Base-by-base conservation (phyloP, 2,113 vertebrate species). In the Hippocampus guttulatus region DNA sequence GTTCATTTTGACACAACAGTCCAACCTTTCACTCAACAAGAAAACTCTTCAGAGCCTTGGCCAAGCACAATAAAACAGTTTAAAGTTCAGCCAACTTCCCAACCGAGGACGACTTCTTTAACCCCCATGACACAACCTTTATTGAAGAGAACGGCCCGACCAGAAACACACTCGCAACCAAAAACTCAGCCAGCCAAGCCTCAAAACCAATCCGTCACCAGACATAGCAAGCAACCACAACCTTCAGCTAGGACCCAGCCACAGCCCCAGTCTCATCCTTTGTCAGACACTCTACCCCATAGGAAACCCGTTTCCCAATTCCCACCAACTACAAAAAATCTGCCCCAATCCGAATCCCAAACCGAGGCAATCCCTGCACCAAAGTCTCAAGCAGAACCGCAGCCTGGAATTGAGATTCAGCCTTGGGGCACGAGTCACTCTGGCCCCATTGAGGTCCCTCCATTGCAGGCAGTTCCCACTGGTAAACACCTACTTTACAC, bases 401-500 rank as follows among this genome's bases (percentile, higher is more conserved):
- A 81, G 33, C 78, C 74, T 70, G 76, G 75, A 66, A 71, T 68
- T 73, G 71, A 47, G 14, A 64, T 75, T 72, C 76, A 72, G 57
- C 68, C 77, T 86, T 74, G 82, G 73, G 76, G 73, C 81, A 75
- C 75, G 84, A 82, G 69, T 69, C 55, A 74, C 66, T 69, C 83
- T 77, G 80, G 75, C 47, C 71, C 78, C 45, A 76, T 74, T 78
- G 80, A 75, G 82, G 78, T 78, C 78, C 70, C 67, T 41, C 74
- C 81, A 81, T 76, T 60, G 68, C 81, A 75, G 69, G 23, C 71
- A 68, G 62, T 75, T 38, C 69, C 85, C 40, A 87, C 83, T 61
- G 90, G 90, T 91, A 91, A 91, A 87, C 73, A 80, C 82, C 76
- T 74, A 66, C 43, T 68, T 78, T 84, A 54, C n/a, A 57, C 5